Base-by-base conservation (phyloP, 2,888 invertebrate genomes). In the Drosophila putrida region DNA sequence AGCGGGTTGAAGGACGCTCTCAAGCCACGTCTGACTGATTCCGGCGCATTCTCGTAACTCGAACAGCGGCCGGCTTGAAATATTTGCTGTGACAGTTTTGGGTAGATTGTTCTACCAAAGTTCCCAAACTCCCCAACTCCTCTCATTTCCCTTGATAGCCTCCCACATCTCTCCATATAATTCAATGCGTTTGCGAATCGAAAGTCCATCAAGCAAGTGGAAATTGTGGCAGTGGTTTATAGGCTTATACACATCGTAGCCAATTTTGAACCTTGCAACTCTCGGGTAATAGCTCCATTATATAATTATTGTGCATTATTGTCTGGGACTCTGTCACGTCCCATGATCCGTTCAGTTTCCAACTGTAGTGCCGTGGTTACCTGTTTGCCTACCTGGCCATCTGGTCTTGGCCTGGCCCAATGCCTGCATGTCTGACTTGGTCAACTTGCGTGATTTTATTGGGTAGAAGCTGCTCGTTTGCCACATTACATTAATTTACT, bases 261-360 rank as follows among this genome's bases (percentile, higher is more conserved):
- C 84, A 87, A 83, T 87, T 79, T 82, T 51, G 44, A 57, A 57
- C n/a, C 43, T 43, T 43, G 54, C 38, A 73, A 54, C 65, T 63
- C 66, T 67, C 62, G 59, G 64, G 66, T 82, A 86, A 83, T 83
- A 73, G 82, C 72, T 83, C 84, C 69, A 86, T 86, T 83, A 83
- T 88, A 88, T 88, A 83, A 88, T 83, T 83, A 88, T 86, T 71
- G 70, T 83, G 60, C 81, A 83, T 88, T 88, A 83, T 83, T 80
- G 86, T 77, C 66, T 73, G 76, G 50, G 35, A 38, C 39, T 63
- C 60, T 55, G 69, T 55, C 67, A 62, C 66, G 71, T 55, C 9
- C 39, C 53, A 53, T 53, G 39, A n/a, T 8, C 41, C 61, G 62
- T n/a, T 53, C 50, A 51, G 50, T 60, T 57, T 55, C 44, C 54